Evolutionary conservation across 2,888 invertebrate genomes (phyloP).

Genomic region (Lasioglossum zephyrum): DNA sequence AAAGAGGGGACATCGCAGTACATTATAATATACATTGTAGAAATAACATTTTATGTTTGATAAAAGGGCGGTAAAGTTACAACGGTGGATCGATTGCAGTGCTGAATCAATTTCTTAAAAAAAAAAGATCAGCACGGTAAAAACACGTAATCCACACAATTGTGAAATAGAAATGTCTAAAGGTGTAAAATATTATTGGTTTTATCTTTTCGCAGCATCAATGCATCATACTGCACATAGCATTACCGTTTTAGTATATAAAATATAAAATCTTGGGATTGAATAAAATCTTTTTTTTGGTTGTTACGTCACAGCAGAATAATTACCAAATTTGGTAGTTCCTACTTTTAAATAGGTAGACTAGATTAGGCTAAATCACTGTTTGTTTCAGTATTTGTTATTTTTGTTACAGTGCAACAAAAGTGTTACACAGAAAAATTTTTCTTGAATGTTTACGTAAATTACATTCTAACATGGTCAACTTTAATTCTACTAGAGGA

Average conservation of each 20-base stretch:
- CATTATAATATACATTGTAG: conserved; percentile 18
- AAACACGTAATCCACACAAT: conserved; percentile 12
- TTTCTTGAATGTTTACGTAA: conserved; percentile 38
- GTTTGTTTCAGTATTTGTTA: conserved; percentile 54
- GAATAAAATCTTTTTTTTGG: conserved; percentile 66
- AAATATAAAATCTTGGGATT: conserved; percentile 76
- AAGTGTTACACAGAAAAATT: conserved; percentile 41
- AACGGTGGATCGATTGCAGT: conserved; percentile 23
- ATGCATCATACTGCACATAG: conserved; percentile 51
- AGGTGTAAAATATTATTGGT: conserved; percentile 6
- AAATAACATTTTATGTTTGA: conserved; percentile 30
- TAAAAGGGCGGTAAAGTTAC: conserved; percentile 17
- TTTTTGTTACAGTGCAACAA: conserved; percentile 43
- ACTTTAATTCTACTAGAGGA: conserved; percentile 17
- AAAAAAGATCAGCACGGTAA: conserved; percentile 15
- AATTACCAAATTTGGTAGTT: conserved; percentile 71
- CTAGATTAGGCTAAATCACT: conserved; percentile 78
- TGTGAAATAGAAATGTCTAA: conserved; percentile 14
- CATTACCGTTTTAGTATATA: conserved; percentile 62
- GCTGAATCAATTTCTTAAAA: conserved; percentile 26
- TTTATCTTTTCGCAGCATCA: conserved; percentile 25
- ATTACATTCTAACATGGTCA: conserved; percentile 35
- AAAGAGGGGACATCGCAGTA: conserved; percentile 19
- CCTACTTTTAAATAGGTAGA: conserved; percentile 69
- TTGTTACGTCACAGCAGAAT: conserved; percentile 73